phyloP scores from a whole-genome alignment of 2,113 vertebrate species.

The Seriola quinqueradiata region DNA sequence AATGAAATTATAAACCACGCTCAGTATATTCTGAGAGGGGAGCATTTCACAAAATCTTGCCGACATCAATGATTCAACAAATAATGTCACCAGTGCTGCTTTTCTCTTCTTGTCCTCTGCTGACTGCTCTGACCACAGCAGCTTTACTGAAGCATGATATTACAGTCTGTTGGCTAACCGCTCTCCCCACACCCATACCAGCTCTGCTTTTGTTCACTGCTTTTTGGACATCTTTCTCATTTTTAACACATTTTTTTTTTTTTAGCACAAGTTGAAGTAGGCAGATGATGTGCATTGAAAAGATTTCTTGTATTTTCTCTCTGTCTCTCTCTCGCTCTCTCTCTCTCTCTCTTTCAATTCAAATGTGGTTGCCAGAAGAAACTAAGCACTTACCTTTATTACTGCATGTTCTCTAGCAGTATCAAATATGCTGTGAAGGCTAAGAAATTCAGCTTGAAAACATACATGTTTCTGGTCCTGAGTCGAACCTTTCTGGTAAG shows the following conservation, averaged over 20 bases:
- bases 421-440: background rate
- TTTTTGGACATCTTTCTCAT: constrained; percentile 37
- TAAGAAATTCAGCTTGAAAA: background rate
- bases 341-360: background rate
- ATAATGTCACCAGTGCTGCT: constrained; percentile 44
- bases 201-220: constrained; percentile 34
- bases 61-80: constrained; percentile 51
- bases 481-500: background rate
- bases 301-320: background rate
- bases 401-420: background rate
- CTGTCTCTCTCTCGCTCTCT: background rate
- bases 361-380: background rate
- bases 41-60: constrained; percentile 11
- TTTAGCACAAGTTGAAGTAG: background rate
- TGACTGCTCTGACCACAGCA: constrained; percentile 42
- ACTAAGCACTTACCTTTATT: constrained; percentile 5
- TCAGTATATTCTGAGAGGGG: background rate
- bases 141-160: constrained; percentile 61
- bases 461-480: background rate
- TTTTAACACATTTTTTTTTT: constrained; percentile 23
- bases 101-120: constrained; percentile 34
- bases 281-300: constrained; percentile 1
- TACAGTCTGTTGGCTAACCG: constrained; percentile 44
- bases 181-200: constrained; percentile 24
- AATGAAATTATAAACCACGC: background rate